A percentile compares a stretch with the other conserved stretches of the same genome.
Conservation (phyloP, 2,797 vertebrate genomes). For the Sebastes paucispinis region DNA sequence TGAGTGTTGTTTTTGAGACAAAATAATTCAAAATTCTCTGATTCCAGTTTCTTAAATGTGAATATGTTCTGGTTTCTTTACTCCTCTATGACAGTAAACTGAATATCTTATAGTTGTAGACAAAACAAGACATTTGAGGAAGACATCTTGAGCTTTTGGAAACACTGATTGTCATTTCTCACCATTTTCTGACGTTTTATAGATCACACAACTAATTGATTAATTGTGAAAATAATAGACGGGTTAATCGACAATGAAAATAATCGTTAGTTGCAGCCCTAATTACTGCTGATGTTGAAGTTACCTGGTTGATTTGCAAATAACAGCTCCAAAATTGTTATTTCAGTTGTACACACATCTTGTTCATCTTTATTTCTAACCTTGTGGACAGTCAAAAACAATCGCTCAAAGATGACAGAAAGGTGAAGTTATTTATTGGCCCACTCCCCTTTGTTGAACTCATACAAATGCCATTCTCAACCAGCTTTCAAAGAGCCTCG, state of each 20-base stretch:
- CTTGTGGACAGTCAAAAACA: conserved; percentile 1
- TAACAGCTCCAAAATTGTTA: neutral
- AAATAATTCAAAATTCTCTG: too few species aligned
- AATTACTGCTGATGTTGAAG: neutral
- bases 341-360: neutral
- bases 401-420: conserved; percentile 4
- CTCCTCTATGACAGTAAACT: too few species aligned
- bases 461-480: too few species aligned
- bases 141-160: too few species aligned
- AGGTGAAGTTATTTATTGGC: conserved; percentile 37
- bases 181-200: too few species aligned
- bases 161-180: too few species aligned
- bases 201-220: too few species aligned
- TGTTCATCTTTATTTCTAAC: neutral
- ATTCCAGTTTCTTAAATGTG: too few species aligned
- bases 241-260: neutral
- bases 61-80: too few species aligned
- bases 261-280: neutral
- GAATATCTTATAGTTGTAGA: too few species aligned
- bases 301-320: neutral
- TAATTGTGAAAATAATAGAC: neutral
- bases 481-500: neutral
- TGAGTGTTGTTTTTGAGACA: rapidly evolving
- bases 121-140: too few species aligned
- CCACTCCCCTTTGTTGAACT: neutral